Evolutionary conservation across 2,797 vertebrate genomes (phyloP).

Genomic region (Forpus xanthops): DNA sequence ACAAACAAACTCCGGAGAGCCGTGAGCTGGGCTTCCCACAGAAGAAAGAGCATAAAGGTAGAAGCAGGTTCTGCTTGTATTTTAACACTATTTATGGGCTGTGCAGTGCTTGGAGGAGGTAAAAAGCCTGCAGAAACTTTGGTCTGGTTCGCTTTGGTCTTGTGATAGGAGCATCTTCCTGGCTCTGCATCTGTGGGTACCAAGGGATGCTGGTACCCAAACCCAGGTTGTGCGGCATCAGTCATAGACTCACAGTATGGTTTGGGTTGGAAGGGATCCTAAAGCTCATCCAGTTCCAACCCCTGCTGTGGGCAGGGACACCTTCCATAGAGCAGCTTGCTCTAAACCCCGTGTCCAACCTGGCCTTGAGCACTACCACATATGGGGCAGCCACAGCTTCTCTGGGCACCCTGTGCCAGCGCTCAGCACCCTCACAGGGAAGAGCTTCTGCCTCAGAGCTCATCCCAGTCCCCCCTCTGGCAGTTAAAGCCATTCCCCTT

Average conservation of each 20-base stretch:
- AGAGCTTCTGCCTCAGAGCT: too few species aligned
- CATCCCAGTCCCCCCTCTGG: too few species aligned
- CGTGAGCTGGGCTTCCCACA: background rate
- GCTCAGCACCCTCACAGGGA: too few species aligned
- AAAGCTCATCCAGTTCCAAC: background rate
- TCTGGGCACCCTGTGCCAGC: too few species aligned
- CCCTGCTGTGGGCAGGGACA: fast-evolving
- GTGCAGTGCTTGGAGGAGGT: background rate
- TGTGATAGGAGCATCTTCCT: background rate
- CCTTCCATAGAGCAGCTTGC: background rate
- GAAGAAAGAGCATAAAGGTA: background rate
- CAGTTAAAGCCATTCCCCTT: too few species aligned
- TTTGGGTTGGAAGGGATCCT: background rate
- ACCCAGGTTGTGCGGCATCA: fast-evolving
- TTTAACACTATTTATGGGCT: background rate
- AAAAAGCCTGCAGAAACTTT: background rate
- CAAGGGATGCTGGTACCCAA: fast-evolving
- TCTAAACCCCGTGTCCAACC: too few species aligned
- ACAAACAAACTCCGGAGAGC: background rate
- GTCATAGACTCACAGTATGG: background rate
- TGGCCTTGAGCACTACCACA: too few species aligned
- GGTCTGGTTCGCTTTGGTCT: background rate
- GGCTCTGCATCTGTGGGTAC: background rate
- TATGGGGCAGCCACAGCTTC: too few species aligned
- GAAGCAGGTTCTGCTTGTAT: background rate